These are phyloP conservation scores for Poecilia wingei DNA, from an alignment of 2,797 vertebrate genomes.

Conservation along the genomic window DNA sequence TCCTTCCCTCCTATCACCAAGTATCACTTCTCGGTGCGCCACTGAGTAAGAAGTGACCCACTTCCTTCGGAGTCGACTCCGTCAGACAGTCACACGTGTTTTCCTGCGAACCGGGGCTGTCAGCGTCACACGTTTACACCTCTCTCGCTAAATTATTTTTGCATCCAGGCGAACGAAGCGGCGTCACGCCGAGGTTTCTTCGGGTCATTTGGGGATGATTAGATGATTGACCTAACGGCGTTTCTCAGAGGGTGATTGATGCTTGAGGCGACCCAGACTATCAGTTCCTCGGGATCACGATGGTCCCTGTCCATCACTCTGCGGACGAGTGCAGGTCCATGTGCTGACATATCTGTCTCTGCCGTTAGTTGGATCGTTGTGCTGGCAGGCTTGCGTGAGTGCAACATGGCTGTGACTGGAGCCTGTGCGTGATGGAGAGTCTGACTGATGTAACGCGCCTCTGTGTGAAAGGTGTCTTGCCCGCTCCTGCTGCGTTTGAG, in stretches of 20 bases:
- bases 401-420: conserved; percentile 47
- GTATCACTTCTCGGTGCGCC: conserved; percentile 48
- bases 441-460: conserved; percentile 69
- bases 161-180: conserved; percentile 9
- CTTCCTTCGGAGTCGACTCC: conserved; percentile 34
- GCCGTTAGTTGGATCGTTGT: conserved; percentile 42
- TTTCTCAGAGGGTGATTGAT: conserved; percentile 68
- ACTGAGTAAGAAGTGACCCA: conserved; percentile 46
- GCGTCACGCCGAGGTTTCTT: conserved; percentile 23
- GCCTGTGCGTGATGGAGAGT: conserved; percentile 38
- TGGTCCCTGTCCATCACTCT: conserved; percentile 70
- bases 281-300: conserved; percentile 72
- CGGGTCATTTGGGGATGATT: conserved; percentile 34
- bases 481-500: conserved; percentile 63
- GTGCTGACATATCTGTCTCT: conserved; percentile 43
- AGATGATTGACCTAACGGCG: conserved; percentile 47
- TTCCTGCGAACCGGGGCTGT: not conserved
- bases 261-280: conserved; percentile 57
- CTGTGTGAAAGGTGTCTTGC: conserved; percentile 56
- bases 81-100: conserved; percentile 19
- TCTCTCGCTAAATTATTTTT: not conserved
- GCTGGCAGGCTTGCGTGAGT: conserved; percentile 67
- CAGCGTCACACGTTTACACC: conserved; percentile 11
- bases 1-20: conserved; percentile 49
- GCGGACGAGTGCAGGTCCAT: conserved; percentile 32